Percentiles rank a stretch among this genome's conserved stretches.
phyloP scores from a whole-genome alignment of 2,797 vertebrate genomes.

The Chelon auratus region DNA sequence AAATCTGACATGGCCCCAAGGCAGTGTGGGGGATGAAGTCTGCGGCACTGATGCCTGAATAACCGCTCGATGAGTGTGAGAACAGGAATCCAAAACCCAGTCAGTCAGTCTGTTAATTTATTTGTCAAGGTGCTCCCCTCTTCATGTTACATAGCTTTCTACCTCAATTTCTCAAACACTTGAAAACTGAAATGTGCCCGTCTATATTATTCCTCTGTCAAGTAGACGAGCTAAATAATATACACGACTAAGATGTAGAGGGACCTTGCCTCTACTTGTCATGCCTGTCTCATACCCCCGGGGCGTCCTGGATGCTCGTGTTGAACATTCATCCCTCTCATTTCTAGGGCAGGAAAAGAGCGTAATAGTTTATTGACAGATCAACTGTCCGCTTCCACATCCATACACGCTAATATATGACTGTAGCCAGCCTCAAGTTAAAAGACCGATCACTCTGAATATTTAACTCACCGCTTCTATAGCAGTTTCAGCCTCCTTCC shows the following conservation, averaged over 20 bases:
- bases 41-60: conserved; percentile 60
- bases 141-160: conserved; percentile 67
- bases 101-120: conserved; percentile 69
- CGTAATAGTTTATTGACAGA: conserved; percentile 70
- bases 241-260: conserved; percentile 72
- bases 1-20: conserved; percentile 79
- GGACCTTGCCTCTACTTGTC: conserved; percentile 65
- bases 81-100: conserved; percentile 61
- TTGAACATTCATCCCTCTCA: conserved; percentile 55
- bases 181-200: conserved; percentile 62
- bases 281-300: conserved; percentile 52
- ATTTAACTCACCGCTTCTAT: conserved; percentile 28
- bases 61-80: conserved; percentile 63
- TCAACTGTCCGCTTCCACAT: conserved; percentile 58
- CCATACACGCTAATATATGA: conserved; percentile 44
- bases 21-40: conserved; percentile 79
- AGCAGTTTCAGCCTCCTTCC: conserved; percentile 6
- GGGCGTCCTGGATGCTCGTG: conserved; percentile 36
- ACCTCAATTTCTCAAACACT: conserved; percentile 64
- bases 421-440: conserved; percentile 30
- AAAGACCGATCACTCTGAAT: conserved; percentile 48
- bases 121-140: conserved; percentile 66
- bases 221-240: conserved; percentile 62
- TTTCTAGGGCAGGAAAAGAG: conserved; percentile 50
- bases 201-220: conserved; percentile 69